These are phyloP conservation scores for Genyomyrus donnyi DNA, from an alignment of 2,113 vertebrate species.

Conservation along the genomic window DNA sequence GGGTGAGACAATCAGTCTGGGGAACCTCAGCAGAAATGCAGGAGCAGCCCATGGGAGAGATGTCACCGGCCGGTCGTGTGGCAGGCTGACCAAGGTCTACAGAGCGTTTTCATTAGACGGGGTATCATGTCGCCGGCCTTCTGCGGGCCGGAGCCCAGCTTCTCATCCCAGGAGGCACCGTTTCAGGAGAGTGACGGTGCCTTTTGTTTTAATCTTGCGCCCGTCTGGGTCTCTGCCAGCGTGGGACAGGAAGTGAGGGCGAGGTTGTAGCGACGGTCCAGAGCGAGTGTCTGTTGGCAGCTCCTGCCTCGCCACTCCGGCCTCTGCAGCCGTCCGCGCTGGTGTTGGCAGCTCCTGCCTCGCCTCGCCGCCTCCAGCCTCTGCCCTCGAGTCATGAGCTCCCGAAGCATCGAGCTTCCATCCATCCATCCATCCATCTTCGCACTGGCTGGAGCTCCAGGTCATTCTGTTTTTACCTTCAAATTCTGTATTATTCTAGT, in stretches of 20 bases:
- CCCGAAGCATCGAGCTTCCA: background rate
- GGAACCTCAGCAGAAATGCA: conserved; percentile 32
- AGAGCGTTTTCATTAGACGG: conserved; percentile 53
- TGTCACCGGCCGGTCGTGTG: conserved; percentile 46
- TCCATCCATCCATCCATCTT: background rate
- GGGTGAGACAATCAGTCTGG: background rate
- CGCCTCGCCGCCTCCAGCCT: background rate
- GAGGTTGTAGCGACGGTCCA: conserved; percentile 17
- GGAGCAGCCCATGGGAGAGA: conserved; percentile 54
- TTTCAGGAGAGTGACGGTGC: background rate
- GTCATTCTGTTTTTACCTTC: background rate
- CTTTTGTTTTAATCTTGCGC: background rate
- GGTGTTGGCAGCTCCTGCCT: background rate
- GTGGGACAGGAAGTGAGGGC: conserved; percentile 64
- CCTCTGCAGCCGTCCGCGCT: background rate
- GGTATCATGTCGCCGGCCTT: conserved; percentile 66
- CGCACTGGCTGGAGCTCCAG: background rate
- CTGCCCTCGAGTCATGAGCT: background rate
- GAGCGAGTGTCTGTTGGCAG: background rate
- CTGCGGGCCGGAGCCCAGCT: conserved; percentile 54
- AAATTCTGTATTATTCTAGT: background rate
- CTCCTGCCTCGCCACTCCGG: background rate
- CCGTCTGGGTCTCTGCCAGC: conserved; percentile 61
- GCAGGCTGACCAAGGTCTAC: conserved; percentile 45
- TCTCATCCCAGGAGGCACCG: conserved; percentile 45